Evolutionary conservation across 2,113 vertebrate species (phyloP).

Genomic region (Paramormyrops kingsleyae): DNA sequence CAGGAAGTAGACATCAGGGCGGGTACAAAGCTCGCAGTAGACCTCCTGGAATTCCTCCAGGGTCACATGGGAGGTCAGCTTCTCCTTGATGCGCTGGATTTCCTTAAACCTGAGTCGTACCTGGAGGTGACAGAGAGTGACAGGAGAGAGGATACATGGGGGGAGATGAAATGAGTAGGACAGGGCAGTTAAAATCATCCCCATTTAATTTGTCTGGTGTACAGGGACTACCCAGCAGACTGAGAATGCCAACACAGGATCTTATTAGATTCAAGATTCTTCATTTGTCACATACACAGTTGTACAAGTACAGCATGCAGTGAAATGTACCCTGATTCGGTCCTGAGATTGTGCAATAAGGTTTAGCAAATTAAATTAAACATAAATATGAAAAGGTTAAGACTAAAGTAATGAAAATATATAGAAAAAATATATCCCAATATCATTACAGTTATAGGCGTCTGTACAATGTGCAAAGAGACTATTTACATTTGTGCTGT

Average conservation of each 20-base stretch:
- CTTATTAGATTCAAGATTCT: neutral
- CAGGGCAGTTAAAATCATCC: neutral
- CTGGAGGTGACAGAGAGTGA: conserved; percentile 33
- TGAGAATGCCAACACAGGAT: neutral
- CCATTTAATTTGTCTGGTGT: neutral
- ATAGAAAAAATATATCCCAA: too few species aligned
- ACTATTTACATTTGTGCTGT: too few species aligned
- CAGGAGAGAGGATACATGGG: neutral
- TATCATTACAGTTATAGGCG: too few species aligned
- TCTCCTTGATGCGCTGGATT: conserved; percentile 92
- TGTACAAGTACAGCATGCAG: too few species aligned
- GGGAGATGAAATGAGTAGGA: neutral
- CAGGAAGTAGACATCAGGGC: conserved; percentile 93
- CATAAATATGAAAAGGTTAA: too few species aligned
- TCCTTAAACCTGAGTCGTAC: conserved; percentile 88
- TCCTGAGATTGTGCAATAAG: too few species aligned
- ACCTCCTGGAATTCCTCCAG: conserved; percentile 93
- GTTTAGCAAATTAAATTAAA: too few species aligned
- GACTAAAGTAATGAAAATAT: too few species aligned
- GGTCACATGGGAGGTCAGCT: conserved; percentile 89
- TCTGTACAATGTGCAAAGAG: too few species aligned
- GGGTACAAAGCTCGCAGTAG: conserved; percentile 90
- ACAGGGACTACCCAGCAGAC: neutral
- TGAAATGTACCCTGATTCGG: too few species aligned
- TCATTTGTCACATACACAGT: too few species aligned